Conservation (phyloP, 37 sponge, comb jelly and placozoan genomes). For the Crambe crambe region DNA sequence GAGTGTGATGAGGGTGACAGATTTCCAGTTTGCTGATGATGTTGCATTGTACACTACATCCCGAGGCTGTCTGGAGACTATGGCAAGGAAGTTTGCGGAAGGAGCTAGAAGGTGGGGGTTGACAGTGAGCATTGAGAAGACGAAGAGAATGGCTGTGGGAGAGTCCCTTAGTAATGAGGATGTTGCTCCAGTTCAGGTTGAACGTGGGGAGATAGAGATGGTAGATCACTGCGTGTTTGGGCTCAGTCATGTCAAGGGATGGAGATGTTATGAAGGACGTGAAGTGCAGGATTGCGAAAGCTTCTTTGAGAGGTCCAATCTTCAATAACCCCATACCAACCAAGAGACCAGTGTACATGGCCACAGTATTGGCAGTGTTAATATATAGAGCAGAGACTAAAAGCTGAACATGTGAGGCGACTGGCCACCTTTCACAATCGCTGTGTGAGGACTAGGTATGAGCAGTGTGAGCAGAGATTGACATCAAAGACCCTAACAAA, state of each 20-base stretch:
- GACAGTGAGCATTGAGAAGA: slow-evolving; percentile 26
- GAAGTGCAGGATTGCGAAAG: background rate
- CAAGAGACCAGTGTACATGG: too few species aligned
- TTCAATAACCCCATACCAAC: too few species aligned
- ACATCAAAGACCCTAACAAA: too few species aligned
- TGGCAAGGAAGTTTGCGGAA: slow-evolving; percentile 3
- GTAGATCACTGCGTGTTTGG: background rate
- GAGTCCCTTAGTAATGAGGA: background rate
- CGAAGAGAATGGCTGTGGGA: background rate
- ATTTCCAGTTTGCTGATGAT: slow-evolving; percentile 50
- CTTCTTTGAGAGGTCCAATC: too few species aligned
- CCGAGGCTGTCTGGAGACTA: background rate
- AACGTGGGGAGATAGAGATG: background rate
- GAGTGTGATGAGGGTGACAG: background rate
- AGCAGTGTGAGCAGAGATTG: too few species aligned
- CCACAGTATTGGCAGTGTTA: too few species aligned
- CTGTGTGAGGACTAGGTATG: too few species aligned
- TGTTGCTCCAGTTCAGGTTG: background rate
- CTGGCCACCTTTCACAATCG: too few species aligned
- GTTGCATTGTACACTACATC: slow-evolving; percentile 19
- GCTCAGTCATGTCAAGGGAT: background rate
- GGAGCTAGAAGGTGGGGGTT: slow-evolving; percentile 26
- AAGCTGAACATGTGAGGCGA: too few species aligned
- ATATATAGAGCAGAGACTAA: too few species aligned
- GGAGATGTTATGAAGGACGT: background rate